Conservation (phyloP, 2,113 vertebrate species). For the Sakesphorus luctuosus region DNA sequence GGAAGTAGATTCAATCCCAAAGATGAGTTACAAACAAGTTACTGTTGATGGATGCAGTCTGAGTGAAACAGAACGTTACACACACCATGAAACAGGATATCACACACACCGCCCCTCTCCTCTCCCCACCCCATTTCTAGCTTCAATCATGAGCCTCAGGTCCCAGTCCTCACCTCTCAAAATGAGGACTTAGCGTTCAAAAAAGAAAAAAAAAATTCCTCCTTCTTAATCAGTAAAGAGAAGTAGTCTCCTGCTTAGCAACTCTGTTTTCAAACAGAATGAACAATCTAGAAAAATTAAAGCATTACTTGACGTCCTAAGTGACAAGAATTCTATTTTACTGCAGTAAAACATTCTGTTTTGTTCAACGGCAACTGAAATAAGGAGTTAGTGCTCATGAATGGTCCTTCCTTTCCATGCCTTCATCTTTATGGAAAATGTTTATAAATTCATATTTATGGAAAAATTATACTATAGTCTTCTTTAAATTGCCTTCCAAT, state of each 20-base stretch:
- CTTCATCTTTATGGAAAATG: not conserved
- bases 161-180: not conserved
- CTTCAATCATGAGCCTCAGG: not conserved
- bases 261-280: not conserved
- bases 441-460: not conserved
- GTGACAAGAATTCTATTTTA: not conserved
- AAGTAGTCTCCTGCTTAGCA: not conserved
- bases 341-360: not conserved
- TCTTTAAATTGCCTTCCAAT: not conserved
- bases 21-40: not conserved
- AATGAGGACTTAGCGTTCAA: not conserved
- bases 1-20: not conserved
- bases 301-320: not conserved
- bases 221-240: not conserved
- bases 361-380: not conserved
- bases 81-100: no score
- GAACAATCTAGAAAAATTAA: not conserved
- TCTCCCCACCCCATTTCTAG: not conserved
- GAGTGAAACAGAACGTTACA: not conserved
- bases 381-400: not conserved
- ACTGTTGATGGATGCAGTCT: not conserved
- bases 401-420: not conserved
- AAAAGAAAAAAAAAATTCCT: not conserved
- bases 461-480: not conserved
- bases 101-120: no score